Conservation (phyloP, 2,888 invertebrate species). For the Andrena chrysosceles region DNA sequence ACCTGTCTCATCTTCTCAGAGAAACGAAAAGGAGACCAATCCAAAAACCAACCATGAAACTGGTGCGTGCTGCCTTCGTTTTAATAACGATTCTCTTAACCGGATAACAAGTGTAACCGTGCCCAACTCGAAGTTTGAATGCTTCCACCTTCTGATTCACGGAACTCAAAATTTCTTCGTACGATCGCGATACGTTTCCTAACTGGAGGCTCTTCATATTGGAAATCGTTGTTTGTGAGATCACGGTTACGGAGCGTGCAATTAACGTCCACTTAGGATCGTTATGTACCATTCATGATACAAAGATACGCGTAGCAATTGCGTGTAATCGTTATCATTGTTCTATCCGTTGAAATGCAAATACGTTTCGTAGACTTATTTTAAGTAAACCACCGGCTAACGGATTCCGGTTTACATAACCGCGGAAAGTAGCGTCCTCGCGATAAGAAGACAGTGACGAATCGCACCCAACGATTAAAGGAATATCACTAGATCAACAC, state of each 20-base stretch:
- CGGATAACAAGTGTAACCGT: slow-evolving; percentile 28
- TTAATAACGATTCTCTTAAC: background rate
- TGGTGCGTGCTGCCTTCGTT: slow-evolving; percentile 64
- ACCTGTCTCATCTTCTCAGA: slow-evolving; percentile 20
- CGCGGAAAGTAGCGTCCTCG: slow-evolving; percentile 16
- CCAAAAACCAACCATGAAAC: slow-evolving; percentile 60
- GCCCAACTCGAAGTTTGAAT: background rate
- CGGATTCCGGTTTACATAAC: slow-evolving; percentile 44
- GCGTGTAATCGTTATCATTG: slow-evolving; percentile 38
- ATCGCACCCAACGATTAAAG: slow-evolving; percentile 17
- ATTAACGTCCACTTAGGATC: slow-evolving; percentile 33
- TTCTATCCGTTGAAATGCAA: slow-evolving; percentile 36
- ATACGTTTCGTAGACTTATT: slow-evolving; percentile 34
- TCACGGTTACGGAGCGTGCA: slow-evolving; percentile 31
- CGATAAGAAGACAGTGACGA: slow-evolving; percentile 21
- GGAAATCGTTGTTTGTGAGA: slow-evolving; percentile 16
- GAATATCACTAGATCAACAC: background rate
- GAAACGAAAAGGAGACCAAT: slow-evolving; percentile 8
- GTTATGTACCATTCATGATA: slow-evolving; percentile 37
- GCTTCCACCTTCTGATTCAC: background rate
- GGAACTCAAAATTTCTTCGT: background rate
- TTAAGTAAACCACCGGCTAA: slow-evolving; percentile 34
- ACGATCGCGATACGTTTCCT: background rate
- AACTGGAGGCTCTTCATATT: slow-evolving; percentile 1
- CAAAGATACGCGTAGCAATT: slow-evolving; percentile 31